These are phyloP conservation scores for Dendroctonus ponderosae DNA, from an alignment of 1,140 invertebrate genomes.

Conservation along the genomic window DNA sequence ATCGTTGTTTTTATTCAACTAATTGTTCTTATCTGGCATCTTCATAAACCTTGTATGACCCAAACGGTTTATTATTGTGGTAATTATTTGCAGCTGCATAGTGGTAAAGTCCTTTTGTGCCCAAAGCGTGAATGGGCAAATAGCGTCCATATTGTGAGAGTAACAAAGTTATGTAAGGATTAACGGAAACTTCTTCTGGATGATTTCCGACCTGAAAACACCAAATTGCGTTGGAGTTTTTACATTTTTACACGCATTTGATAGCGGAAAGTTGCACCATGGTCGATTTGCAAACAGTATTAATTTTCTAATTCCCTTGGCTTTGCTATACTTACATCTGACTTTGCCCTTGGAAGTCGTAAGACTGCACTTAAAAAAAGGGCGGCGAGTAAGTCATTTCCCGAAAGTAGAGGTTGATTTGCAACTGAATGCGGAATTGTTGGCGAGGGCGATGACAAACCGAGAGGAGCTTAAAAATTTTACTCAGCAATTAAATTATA, in stretches of 20 bases:
- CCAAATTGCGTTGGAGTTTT: too few species aligned
- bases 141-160: conserved; percentile 64
- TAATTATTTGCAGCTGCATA: conserved; percentile 62
- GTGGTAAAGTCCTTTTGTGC: conserved; percentile 57
- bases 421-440: conserved; percentile 1
- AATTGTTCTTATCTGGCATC: conserved; percentile 32
- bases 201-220: conserved; percentile 53
- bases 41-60: conserved; percentile 57
- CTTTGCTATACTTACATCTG: too few species aligned
- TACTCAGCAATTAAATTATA: too few species aligned
- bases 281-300: too few species aligned
- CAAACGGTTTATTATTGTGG: conserved; percentile 63
- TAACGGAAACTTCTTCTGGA: conserved; percentile 56
- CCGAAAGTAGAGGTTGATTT: background rate
- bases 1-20: conserved; percentile 1
- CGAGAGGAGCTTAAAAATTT: too few species aligned
- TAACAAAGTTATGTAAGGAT: conserved; percentile 59
- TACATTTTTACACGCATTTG: too few species aligned
- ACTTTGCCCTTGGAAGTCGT: conserved; percentile 31
- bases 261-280: too few species aligned
- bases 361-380: conserved; percentile 36
- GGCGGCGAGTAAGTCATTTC: conserved; percentile 39
- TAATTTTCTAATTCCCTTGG: too few species aligned
- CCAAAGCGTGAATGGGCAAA: conserved; percentile 51
- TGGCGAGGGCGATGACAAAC: too few species aligned